Percentiles rank a stretch among this genome's conserved stretches.
These are phyloP conservation scores for Caenorhabditis sulstoni DNA, from an alignment of 2,888 invertebrate species.

Conservation along the genomic window DNA sequence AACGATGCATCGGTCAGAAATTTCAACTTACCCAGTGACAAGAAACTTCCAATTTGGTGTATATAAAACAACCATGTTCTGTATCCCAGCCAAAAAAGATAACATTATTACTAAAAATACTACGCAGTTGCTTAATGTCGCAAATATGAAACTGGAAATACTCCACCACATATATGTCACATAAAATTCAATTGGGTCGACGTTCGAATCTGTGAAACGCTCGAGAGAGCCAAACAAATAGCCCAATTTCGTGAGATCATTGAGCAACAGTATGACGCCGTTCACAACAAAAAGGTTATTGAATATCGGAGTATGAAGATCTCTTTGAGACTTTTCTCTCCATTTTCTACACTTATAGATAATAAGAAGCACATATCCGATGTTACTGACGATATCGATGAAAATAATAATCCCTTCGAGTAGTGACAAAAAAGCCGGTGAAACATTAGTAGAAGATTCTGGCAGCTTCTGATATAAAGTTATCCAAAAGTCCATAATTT, in stretches of 20 bases:
- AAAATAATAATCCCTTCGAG: not conserved
- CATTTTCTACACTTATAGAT: slow-evolving; percentile 12
- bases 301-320: slow-evolving; percentile 3
- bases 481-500: slow-evolving; percentile 4
- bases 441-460: not conserved
- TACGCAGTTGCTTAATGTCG: not conserved
- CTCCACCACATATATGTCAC: not conserved
- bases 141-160: not conserved
- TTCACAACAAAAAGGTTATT: slow-evolving; percentile 1
- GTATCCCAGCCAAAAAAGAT: slow-evolving; percentile 1
- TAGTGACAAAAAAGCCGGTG: not conserved
- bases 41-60: not conserved
- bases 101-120: not conserved
- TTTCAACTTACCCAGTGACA: not conserved
- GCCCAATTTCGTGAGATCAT: not conserved
- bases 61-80: not conserved
- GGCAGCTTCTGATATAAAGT: not conserved
- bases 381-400: slow-evolving; percentile 2
- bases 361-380: not conserved
- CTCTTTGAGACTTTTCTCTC: slow-evolving; percentile 1
- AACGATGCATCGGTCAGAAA: no score
- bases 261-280: not conserved
- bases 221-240: not conserved
- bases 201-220: not conserved
- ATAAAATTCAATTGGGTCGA: no score